Evolutionary conservation across 2,888 invertebrate species (phyloP).

Genomic region (Pocota personata): DNA sequence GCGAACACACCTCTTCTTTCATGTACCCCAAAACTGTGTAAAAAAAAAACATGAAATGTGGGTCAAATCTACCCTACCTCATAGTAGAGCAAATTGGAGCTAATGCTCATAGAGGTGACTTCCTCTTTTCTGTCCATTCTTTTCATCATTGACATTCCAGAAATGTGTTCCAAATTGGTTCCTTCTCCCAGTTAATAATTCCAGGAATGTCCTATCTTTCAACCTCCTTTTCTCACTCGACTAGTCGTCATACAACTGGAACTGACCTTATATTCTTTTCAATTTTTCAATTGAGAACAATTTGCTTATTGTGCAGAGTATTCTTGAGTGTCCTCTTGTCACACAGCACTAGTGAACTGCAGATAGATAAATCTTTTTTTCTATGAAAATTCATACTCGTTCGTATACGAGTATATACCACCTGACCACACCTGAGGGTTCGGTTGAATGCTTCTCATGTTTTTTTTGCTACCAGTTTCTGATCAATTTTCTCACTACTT

Average conservation of each 20-base stretch:
- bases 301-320: background rate
- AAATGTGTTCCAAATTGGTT: background rate
- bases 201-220: background rate
- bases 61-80: too few species aligned
- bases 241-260: background rate
- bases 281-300: background rate
- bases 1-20: too few species aligned
- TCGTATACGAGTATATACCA: background rate
- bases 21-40: too few species aligned
- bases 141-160: too few species aligned
- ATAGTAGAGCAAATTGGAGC: too few species aligned
- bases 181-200: background rate
- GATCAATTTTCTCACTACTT: background rate
- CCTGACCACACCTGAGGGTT: slow-evolving; percentile 7
- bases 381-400: background rate
- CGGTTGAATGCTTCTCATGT: slow-evolving; percentile 9
- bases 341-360: background rate
- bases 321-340: background rate
- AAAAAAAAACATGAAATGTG: too few species aligned
- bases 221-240: background rate
- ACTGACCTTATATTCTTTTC: background rate
- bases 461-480: background rate
- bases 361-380: slow-evolving; percentile 8
- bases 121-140: too few species aligned
- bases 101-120: too few species aligned